Conservation (phyloP, 2,113 vertebrate species). For the Bostrychus sinensis region DNA sequence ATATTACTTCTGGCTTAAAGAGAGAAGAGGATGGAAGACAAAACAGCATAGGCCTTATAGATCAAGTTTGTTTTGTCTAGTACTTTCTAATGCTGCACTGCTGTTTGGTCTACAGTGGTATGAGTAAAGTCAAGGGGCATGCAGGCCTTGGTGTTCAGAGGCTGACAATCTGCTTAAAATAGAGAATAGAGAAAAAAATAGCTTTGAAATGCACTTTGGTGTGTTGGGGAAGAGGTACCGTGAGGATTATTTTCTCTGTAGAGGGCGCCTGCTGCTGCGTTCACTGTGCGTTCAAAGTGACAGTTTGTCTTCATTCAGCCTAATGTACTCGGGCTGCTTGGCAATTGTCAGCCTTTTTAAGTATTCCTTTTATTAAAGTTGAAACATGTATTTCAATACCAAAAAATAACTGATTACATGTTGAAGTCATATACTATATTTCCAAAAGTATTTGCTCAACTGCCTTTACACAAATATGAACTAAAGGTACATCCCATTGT, state of each 20-base stretch:
- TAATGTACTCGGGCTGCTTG: too few species aligned
- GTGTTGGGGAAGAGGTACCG: constrained; percentile 45
- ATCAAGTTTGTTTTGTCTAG: constrained; percentile 74
- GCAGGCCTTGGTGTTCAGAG: constrained; percentile 68
- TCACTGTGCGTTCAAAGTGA: too few species aligned
- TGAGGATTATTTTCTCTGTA: constrained; percentile 64
- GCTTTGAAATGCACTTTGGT: constrained; percentile 68
- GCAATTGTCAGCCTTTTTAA: too few species aligned
- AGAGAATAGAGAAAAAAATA: constrained; percentile 73
- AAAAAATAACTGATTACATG: too few species aligned
- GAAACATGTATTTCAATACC: too few species aligned
- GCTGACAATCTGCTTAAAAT: constrained; percentile 75
- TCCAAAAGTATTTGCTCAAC: too few species aligned
- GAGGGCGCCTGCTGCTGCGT: constrained; percentile 38
- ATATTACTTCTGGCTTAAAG: constrained; percentile 78
- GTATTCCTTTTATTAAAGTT: too few species aligned
- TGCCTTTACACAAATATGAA: too few species aligned
- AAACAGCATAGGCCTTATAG: constrained; percentile 36
- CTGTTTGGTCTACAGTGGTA: constrained; percentile 37
- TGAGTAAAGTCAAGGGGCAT: constrained; percentile 68
- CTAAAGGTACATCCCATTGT: too few species aligned
- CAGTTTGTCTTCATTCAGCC: constrained; percentile 36
- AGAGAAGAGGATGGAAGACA: constrained; percentile 51
- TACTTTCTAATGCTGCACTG: constrained; percentile 70
- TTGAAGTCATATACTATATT: too few species aligned